Evolutionary conservation across 2,113 vertebrate species (phyloP).

Genomic region (Suricata suricatta): DNA sequence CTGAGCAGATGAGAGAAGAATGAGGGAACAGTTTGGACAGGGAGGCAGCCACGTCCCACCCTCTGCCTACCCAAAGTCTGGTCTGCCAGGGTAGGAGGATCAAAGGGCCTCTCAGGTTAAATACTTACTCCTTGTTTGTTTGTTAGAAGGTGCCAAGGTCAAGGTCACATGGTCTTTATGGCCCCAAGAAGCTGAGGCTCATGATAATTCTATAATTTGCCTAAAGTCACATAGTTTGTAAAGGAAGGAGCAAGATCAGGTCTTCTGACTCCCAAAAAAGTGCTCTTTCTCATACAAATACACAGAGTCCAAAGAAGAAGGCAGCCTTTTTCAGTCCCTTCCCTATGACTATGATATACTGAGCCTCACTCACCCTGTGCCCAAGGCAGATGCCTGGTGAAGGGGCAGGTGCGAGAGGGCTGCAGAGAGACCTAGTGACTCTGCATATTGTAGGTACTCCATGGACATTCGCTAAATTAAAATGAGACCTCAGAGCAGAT

Average conservation of each 20-base stretch:
- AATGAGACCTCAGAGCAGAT: background rate
- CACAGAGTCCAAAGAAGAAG: background rate
- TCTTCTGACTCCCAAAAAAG: background rate
- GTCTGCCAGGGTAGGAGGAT: background rate
- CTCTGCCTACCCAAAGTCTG: background rate
- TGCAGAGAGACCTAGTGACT: background rate
- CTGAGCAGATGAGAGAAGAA: constrained; percentile 79
- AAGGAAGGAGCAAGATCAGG: background rate
- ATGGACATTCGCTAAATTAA: background rate
- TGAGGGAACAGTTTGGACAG: background rate
- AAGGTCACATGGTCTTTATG: background rate
- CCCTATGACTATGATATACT: background rate
- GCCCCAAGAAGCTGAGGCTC: background rate
- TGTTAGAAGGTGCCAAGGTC: background rate
- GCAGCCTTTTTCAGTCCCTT: background rate
- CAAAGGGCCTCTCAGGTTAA: background rate
- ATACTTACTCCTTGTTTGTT: background rate
- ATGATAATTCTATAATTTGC: background rate
- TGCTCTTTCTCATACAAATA: background rate
- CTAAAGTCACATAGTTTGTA: background rate
- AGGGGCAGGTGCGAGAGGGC: too few relatives aligned
- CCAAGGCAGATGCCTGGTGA: background rate
- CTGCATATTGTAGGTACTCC: background rate
- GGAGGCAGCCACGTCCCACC: background rate
- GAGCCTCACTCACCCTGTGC: background rate